Evolutionary conservation across 2,888 invertebrate species (phyloP), one percentile per base, ranked within the genome.

Genomic region (Eugnorisma glareosa): DNA sequence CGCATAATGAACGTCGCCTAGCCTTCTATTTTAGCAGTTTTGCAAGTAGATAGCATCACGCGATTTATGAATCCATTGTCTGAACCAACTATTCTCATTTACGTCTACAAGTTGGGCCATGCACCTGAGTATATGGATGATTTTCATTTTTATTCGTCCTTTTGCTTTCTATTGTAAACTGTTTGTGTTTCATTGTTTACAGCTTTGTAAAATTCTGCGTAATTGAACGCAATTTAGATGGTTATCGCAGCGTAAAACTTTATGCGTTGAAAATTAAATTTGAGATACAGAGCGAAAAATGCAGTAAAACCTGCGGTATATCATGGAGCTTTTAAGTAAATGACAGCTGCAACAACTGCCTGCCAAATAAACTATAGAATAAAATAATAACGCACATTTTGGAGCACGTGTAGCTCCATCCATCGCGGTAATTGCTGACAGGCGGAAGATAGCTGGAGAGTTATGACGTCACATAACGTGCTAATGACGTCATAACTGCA

Each of bases 401-500:
- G 89, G 92, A 89, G 89, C 94, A 94, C 93, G 93, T 94, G 93
- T 91, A 93, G 88, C 89, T 89, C 92, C 93, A 94, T 95, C 93
- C 92, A 94, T 95, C 94, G 92, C 90, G 88, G 93, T 95, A 95
- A 95, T 95, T 95, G 95, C 93, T 93, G 95, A 95, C 95, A 94
- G 94, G 91, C 94, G 95, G 94, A 94, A 95, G 95, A 95, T 95
- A 95, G 93, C 94, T 92, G 77, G 90, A 91, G 94, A 95, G 93
- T 95, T 95, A 95, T 93, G 94, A 95, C 94, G 94, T 95, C 94
- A 95, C 94, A 95, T 94, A 95, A 95, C 94, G 95, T 94, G 94
- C 93, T 95, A 95, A 95, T 95, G 95, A 95, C 94, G 95, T 95
- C 95, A 94, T 95, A 95, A 95, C 95, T 95, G 95, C 95, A 95